Evolutionary conservation across 2,113 vertebrate species (phyloP).

Genomic region (Acrocephalus kingi): DNA sequence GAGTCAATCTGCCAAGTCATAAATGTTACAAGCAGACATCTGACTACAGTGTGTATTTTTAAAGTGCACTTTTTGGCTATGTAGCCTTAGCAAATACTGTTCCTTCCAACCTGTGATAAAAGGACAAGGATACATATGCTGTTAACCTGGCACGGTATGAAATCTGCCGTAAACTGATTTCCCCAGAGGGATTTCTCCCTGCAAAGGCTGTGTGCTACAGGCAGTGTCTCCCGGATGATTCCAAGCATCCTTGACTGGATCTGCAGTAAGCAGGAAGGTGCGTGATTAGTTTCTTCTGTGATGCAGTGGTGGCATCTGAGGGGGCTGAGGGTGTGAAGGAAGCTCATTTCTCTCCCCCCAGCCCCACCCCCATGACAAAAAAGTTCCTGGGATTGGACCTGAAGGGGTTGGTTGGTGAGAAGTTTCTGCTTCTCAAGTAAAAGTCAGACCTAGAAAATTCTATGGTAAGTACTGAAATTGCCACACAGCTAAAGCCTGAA

Average conservation of each 20-base stretch:
- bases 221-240: neutral
- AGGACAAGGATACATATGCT: neutral
- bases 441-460: constrained; percentile 47
- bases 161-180: neutral
- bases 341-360: neutral
- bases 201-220: neutral
- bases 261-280: constrained; percentile 33
- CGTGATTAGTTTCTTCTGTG: neutral
- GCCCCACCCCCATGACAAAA: neutral
- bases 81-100: neutral
- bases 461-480: constrained; percentile 12
- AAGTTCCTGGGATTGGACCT: neutral
- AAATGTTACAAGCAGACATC: constrained; percentile 35
- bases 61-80: neutral
- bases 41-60: constrained; percentile 12
- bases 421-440: constrained; percentile 7
- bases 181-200: neutral
- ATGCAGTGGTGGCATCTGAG: constrained; percentile 42
- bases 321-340: constrained; percentile 19
- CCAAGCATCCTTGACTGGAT: constrained; percentile 31
- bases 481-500: neutral
- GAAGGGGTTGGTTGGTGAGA: neutral
- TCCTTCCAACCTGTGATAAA: neutral
- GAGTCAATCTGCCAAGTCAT: constrained; percentile 43
- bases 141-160: neutral